Base-by-base conservation (phyloP, 2,888 invertebrate genomes). In the Ceraclea dissimilis region DNA sequence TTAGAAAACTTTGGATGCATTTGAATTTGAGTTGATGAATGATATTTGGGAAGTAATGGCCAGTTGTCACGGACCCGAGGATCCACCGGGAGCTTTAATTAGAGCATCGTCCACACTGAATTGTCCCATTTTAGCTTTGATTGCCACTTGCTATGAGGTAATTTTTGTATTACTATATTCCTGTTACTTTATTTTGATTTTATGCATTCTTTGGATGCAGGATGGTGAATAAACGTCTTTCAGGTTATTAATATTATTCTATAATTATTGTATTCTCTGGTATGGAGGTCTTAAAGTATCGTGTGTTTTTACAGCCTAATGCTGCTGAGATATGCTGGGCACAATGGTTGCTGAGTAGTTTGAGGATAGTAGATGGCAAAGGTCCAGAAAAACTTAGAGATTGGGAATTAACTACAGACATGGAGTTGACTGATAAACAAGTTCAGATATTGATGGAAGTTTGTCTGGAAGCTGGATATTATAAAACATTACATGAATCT, bases 81-180 rank as follows among this genome's bases (percentile, higher is more conserved):
- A 86, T 70, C 85, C 86, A 13, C 84, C 84, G 1, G 81, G 80
- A 11, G 81, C 84, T 10, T 67, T 86, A 22, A 66, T 85, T 16
- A 76, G 78, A 13, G 81, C 83, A 4, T 80, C 84, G 1, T 75
- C 77, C 33, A 63, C 72, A 39, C 80, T 79, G 58, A 72, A 77
- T 22, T 81, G 81, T 63, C 85, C 86, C 0, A 66, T 85, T 54
- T 71, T 86, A 8, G 82, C 83, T 11, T 76, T 86, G 57, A 73
- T 86, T 44, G 86, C 86, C 13, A 82, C 83, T 57, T 84, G 83
- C 66, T 86, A 85, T 66, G 85, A 86, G 79, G 85, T 84, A 50
- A n/a, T 43, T 51, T 49, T 22, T 18, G 5, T 47, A n/a, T 47
- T 17, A 18, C 13, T 13, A 39, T 39, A 8, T 4, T 8, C 39